Conservation (phyloP, 2,113 vertebrate genomes). For the Sphyrna mokarran region DNA sequence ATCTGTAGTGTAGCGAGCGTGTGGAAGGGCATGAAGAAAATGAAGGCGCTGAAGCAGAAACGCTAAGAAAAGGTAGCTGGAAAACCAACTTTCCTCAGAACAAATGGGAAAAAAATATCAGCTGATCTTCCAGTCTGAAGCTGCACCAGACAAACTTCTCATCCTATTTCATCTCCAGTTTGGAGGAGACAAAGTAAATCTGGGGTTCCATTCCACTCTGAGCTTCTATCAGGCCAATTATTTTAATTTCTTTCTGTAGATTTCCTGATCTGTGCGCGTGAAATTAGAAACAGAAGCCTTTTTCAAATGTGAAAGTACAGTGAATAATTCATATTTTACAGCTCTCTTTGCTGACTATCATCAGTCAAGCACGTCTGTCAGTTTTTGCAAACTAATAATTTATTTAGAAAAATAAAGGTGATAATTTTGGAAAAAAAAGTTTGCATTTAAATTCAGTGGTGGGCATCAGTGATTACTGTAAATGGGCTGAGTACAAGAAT, state of each 20-base stretch:
- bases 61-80: too few species aligned
- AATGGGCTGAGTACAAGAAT: background rate
- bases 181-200: background rate
- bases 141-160: too few species aligned
- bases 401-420: background rate
- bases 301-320: background rate
- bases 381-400: background rate
- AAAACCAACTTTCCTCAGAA: background rate
- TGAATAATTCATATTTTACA: background rate
- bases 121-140: background rate
- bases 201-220: background rate
- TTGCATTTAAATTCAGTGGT: background rate
- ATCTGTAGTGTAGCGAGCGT: background rate
- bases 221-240: background rate
- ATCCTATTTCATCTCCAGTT: background rate
- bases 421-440: conserved; percentile 2
- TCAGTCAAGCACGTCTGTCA: background rate
- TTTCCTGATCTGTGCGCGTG: background rate
- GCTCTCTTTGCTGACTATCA: background rate
- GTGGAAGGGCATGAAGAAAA: background rate
- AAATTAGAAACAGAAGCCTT: background rate
- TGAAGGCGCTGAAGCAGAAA: background rate
- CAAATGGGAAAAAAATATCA: background rate
- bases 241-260: background rate
- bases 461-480: background rate